Conservation (phyloP, 2,113 vertebrate species). For the Naja naja region DNA sequence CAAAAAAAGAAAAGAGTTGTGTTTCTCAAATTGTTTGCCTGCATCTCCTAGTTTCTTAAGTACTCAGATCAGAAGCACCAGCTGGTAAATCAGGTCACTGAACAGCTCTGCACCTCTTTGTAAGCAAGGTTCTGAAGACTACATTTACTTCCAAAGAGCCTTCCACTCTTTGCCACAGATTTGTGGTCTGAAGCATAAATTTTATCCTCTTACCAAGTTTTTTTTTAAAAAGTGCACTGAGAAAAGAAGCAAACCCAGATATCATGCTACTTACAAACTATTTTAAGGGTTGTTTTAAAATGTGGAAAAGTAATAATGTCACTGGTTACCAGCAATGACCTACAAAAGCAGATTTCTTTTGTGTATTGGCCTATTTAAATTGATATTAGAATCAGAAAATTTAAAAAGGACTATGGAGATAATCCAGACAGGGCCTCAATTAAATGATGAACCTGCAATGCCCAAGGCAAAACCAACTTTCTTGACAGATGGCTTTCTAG, state of each 20-base stretch:
- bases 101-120: neutral
- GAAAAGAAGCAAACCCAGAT: neutral
- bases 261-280: neutral
- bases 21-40: neutral
- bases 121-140: neutral
- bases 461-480: neutral
- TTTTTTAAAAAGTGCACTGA: neutral
- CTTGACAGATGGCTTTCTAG: neutral
- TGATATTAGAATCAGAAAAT: neutral
- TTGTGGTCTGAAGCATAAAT: constrained; percentile 20
- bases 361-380: neutral
- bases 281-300: neutral
- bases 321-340: neutral
- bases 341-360: neutral
- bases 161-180: constrained; percentile 1
- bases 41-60: neutral
- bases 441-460: neutral
- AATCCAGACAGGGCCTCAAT: neutral
- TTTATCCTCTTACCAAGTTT: neutral
- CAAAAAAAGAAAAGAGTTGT: neutral
- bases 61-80: constrained; percentile 9
- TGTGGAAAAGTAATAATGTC: neutral
- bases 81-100: constrained; percentile 16
- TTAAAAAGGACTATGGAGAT: neutral
- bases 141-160: constrained; percentile 17